Evolutionary conservation across 2,888 invertebrate genomes (phyloP).

Genomic region (Lasioglossum morio): DNA sequence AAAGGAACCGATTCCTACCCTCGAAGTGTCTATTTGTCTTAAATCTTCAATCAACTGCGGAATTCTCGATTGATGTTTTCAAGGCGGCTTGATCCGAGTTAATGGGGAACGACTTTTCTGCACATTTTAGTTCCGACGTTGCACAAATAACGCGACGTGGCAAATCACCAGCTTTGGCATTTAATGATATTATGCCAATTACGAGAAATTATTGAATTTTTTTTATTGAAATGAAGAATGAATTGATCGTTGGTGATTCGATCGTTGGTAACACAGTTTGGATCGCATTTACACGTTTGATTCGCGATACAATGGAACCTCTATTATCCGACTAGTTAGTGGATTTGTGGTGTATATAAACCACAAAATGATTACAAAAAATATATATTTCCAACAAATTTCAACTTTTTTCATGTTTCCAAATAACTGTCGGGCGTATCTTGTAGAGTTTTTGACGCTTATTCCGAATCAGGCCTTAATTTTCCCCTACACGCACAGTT

Average conservation of each 20-base stretch:
- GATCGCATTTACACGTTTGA: too few relatives aligned
- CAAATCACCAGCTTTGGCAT: neutral
- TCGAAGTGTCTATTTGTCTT: constrained; percentile 57
- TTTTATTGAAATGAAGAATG: neutral
- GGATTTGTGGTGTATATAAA: neutral
- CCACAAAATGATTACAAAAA: too few relatives aligned
- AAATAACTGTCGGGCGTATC: too few relatives aligned
- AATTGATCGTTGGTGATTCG: too few relatives aligned
- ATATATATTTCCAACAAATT: too few relatives aligned
- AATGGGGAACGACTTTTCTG: constrained; percentile 59
- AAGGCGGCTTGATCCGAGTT: constrained; percentile 45
- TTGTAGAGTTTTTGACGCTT: too few relatives aligned
- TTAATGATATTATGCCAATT: neutral
- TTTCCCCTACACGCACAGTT: too few relatives aligned
- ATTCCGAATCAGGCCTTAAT: too few relatives aligned
- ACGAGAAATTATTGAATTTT: neutral
- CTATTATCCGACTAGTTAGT: neutral
- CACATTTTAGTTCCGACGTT: neutral
- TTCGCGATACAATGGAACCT: neutral
- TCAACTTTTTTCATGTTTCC: too few relatives aligned
- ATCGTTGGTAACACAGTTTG: too few relatives aligned
- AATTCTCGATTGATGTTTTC: constrained; percentile 25
- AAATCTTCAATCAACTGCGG: constrained; percentile 52
- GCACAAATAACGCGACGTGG: neutral
- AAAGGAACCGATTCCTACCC: neutral